Conservation (phyloP, 1,140 invertebrate species). For the Drosophila sechellia region DNA sequence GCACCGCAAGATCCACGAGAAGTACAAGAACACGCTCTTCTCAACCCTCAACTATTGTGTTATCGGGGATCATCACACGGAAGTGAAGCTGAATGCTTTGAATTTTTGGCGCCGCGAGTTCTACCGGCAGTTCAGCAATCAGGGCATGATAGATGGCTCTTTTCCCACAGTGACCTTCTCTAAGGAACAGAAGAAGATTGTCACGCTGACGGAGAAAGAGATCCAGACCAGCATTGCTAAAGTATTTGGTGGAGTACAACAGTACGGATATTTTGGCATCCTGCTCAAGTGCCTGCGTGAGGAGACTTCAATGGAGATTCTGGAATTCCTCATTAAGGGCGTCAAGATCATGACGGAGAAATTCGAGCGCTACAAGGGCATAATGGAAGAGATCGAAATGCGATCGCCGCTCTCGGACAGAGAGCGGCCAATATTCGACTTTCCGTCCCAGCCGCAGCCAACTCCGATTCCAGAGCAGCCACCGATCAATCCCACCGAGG, state of each 20-base stretch:
- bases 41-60: conserved; percentile 88
- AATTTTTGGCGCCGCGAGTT: conserved; percentile 90
- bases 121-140: conserved; percentile 87
- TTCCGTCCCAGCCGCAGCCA: conserved; percentile 6
- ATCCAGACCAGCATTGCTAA: conserved; percentile 88
- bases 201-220: conserved; percentile 88
- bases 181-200: conserved; percentile 90
- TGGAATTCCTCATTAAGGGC: conserved; percentile 86
- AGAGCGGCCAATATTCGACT: conserved; percentile 3
- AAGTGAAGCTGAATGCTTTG: conserved; percentile 89
- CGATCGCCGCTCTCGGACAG: conserved; percentile 26
- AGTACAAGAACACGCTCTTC: conserved; percentile 85
- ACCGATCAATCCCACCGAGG: conserved; percentile 37
- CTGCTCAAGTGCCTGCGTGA: conserved; percentile 88
- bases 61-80: conserved; percentile 91
- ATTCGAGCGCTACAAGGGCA: conserved; percentile 78
- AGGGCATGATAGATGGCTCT: conserved; percentile 91
- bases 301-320: conserved; percentile 89
- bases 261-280: conserved; percentile 89
- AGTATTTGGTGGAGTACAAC: conserved; percentile 88
- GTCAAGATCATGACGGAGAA: conserved; percentile 86
- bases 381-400: conserved; percentile 55
- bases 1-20: conserved; percentile 86
- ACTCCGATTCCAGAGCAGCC: neutral
- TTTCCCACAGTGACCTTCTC: conserved; percentile 92